Evolutionary conservation across 1,140 invertebrate species (phyloP).

Genomic region (Trachymyrmex septentrionalis): DNA sequence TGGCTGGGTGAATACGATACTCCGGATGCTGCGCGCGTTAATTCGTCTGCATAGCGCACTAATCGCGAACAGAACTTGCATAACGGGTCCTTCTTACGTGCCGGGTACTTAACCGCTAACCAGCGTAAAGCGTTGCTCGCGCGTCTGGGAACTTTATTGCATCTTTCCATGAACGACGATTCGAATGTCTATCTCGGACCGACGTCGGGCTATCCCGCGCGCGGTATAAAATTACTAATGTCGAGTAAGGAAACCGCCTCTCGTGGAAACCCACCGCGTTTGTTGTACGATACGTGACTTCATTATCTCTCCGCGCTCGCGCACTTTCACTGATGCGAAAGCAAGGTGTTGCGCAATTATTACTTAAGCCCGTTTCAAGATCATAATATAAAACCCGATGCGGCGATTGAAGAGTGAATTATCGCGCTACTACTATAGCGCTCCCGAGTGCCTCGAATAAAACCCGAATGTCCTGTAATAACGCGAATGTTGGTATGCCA

Average conservation of each 20-base stretch:
- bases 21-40: constrained; percentile 56
- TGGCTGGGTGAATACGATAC: neutral
- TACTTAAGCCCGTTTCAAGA: constrained; percentile 52
- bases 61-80: constrained; percentile 51
- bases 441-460: constrained; percentile 4
- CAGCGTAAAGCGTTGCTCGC: constrained; percentile 52
- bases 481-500: constrained; percentile 19
- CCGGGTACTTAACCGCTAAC: constrained; percentile 62
- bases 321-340: constrained; percentile 68
- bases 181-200: constrained; percentile 59
- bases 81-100: constrained; percentile 62
- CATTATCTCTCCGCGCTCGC: constrained; percentile 63
- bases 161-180: constrained; percentile 62
- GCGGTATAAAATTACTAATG: constrained; percentile 63
- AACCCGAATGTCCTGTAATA: constrained; percentile 50
- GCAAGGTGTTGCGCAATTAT: constrained; percentile 60
- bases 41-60: constrained; percentile 55
- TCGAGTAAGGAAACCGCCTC: constrained; percentile 65
- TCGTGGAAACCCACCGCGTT: constrained; percentile 55
- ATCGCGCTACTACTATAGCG: neutral
- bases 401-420: constrained; percentile 54
- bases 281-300: constrained; percentile 67
- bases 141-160: constrained; percentile 63
- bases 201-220: constrained; percentile 41
- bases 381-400: constrained; percentile 61